These are phyloP conservation scores for Euplexia lucipara DNA, from an alignment of 2,888 invertebrate genomes.

Conservation along the genomic window DNA sequence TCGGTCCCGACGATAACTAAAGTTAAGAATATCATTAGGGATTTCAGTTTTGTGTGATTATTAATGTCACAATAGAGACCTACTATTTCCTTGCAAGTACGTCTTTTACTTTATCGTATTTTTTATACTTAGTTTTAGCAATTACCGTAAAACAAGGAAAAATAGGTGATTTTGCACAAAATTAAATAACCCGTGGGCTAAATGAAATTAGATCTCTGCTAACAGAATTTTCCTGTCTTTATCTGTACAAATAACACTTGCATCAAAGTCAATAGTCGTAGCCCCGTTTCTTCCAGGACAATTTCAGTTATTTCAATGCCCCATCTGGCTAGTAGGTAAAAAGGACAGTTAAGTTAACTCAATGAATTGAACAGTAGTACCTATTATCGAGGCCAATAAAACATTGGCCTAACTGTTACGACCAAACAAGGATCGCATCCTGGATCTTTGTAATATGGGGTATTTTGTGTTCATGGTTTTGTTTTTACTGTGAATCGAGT, in stretches of 20 bases:
- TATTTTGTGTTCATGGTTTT: neutral
- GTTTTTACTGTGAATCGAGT: constrained; percentile 5
- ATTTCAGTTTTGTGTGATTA: too few species aligned
- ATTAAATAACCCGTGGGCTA: too few species aligned
- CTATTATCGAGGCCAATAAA: constrained; percentile 39
- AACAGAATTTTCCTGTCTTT: too few species aligned
- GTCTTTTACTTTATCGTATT: too few species aligned
- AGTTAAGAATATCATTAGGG: too few species aligned
- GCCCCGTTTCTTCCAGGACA: neutral
- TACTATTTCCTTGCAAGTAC: too few species aligned
- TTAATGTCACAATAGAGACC: too few species aligned
- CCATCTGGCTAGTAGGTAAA: constrained; percentile 50
- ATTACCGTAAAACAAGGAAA: too few species aligned
- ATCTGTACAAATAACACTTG: constrained; percentile 1
- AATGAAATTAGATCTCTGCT: too few species aligned
- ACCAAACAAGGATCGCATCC: constrained; percentile 15
- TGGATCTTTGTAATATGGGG: constrained; percentile 1
- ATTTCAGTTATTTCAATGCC: constrained; percentile 37
- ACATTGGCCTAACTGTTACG: constrained; percentile 43
- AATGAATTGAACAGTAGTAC: constrained; percentile 27
- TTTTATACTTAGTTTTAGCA: too few species aligned
- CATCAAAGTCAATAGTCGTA: constrained; percentile 6
- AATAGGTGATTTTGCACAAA: too few species aligned
- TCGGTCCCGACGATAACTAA: too few species aligned
- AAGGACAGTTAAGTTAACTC: constrained; percentile 36